Percentiles rank a stretch among this genome's conserved stretches.
Conservation (phyloP, 2,888 invertebrate genomes). For the Clostera curtula region DNA sequence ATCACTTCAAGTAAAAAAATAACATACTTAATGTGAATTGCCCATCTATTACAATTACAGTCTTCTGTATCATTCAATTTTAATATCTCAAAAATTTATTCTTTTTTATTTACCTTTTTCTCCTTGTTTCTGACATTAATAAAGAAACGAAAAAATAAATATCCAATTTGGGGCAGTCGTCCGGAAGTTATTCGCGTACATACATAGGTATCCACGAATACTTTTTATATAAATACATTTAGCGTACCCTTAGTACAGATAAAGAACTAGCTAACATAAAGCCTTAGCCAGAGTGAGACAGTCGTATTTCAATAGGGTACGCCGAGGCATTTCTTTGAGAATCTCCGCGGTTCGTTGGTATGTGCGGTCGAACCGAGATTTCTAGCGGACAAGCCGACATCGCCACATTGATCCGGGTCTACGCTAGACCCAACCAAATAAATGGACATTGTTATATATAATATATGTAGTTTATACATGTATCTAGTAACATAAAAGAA, state of each 20-base stretch:
- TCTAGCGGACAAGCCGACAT: constrained; percentile 47
- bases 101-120: too few species aligned
- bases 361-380: constrained; percentile 63
- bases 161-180: too few species aligned
- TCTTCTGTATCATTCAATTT: too few species aligned
- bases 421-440: constrained; percentile 19
- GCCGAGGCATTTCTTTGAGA: constrained; percentile 51
- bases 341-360: constrained; percentile 51
- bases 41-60: too few species aligned
- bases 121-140: too few species aligned
- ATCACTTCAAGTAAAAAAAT: too few species aligned
- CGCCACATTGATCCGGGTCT: constrained; percentile 42
- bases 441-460: constrained; percentile 22
- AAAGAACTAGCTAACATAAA: constrained; percentile 2
- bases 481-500: too few species aligned
- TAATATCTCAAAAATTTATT: too few species aligned
- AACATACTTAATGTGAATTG: too few species aligned
- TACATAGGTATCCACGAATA: background rate
- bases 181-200: too few species aligned
- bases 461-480: constrained; percentile 3
- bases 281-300: constrained; percentile 32
- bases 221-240: background rate
- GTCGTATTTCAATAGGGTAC: constrained; percentile 27
- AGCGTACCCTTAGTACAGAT: background rate
- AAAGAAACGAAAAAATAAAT: too few species aligned